These are phyloP conservation scores for Drosophila ezoana DNA, from an alignment of 2,888 invertebrate genomes.

Conservation along the genomic window DNA sequence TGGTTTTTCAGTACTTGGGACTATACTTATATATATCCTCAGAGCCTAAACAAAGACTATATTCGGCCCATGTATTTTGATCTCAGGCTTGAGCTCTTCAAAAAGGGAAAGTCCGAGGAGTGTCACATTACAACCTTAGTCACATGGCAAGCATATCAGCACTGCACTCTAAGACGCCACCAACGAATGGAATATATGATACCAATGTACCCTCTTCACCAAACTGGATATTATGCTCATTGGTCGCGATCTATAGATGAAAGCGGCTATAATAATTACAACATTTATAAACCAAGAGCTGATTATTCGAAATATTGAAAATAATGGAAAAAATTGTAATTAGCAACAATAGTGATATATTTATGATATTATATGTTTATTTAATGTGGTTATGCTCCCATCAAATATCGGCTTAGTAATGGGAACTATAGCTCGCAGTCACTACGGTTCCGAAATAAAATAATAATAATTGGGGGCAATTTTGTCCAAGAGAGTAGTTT, in stretches of 20 bases:
- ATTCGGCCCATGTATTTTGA: slow-evolving; percentile 15
- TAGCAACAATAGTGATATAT: no score
- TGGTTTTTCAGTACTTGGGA: not conserved
- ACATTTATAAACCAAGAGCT: not conserved
- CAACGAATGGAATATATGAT: slow-evolving; percentile 32
- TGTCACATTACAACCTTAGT: slow-evolving; percentile 9
- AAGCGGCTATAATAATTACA: not conserved
- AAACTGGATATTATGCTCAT: not conserved
- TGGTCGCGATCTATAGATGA: not conserved
- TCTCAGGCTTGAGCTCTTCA: slow-evolving; percentile 16
- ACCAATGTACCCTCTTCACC: slow-evolving; percentile 34
- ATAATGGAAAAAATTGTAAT: no score
- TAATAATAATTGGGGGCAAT: no score
- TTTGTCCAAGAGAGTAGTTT: no score
- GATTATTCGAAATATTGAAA: no score
- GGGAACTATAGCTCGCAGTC: no score
- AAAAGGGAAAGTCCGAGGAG: slow-evolving; percentile 20
- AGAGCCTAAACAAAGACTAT: no score
- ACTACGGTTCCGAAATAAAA: no score
- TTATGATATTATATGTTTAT: no score
- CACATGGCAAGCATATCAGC: not conserved
- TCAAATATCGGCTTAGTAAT: no score
- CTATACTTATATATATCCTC: no score
- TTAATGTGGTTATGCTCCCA: no score
- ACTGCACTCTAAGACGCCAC: slow-evolving; percentile 25